These are phyloP conservation scores for Heteractis magnifica DNA, from an alignment of 92 coral and sea anemone species.

Conservation along the genomic window DNA sequence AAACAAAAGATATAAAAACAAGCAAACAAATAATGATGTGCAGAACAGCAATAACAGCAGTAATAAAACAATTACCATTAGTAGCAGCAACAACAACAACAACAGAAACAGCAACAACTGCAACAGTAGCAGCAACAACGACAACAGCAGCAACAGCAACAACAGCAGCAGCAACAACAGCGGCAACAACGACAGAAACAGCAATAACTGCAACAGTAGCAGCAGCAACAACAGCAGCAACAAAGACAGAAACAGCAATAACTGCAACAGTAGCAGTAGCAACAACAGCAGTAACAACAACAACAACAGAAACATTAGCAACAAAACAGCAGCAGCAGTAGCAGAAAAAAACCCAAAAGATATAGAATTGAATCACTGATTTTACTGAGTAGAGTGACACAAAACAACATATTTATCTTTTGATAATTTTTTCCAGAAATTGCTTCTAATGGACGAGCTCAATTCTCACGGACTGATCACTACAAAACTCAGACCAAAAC, in stretches of 20 bases:
- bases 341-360: neutral
- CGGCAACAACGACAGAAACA: neutral
- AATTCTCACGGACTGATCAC: conserved; percentile 57
- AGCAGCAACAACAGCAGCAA: neutral
- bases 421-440: conserved; percentile 22
- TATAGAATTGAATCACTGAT: no score
- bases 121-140: no score
- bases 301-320: no score
- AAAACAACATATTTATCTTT: neutral
- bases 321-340: neutral
- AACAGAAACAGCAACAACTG: neutral
- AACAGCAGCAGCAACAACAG: neutral
- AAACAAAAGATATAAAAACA: no score
- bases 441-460: conserved; percentile 47
- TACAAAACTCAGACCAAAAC: conserved; percentile 59
- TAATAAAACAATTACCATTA: no score
- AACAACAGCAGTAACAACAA: no score
- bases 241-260: neutral
- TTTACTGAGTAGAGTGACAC: no score
- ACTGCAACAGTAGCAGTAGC: no score
- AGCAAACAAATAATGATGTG: no score
- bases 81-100: neutral
- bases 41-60: no score
- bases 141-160: neutral
- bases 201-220: neutral